Base-by-base conservation (phyloP, 2,113 vertebrate genomes). In the Furnarius figulus region DNA sequence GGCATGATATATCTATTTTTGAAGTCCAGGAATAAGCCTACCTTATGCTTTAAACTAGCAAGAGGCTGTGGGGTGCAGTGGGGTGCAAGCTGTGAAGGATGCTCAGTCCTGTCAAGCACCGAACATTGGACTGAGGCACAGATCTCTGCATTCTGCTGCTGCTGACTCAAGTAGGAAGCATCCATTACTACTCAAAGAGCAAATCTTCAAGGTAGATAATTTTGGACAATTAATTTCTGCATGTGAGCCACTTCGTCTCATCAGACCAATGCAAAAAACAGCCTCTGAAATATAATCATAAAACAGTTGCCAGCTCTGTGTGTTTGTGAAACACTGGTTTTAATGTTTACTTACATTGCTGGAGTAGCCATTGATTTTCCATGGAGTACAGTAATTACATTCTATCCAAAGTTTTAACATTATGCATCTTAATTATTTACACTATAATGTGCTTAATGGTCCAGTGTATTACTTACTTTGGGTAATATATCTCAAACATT, bases 371-470 rank as follows among this genome's bases (percentile, higher is more conserved):
- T 39, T 95, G 89, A 89, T 87, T 96, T 95, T 85, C 72, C 58
- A 68, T 18, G 31, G 49, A 91, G 62, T 66, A 93, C 40, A 46
- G 58, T 91, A 96, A 96, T 91, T 94, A 73, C 62, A 79, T 89
- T 74, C 74, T 85, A 90, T 21, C 16, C 71, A 73, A 97, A 94
- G 74, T 74, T 77, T 91, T 94, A 94, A 85, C 44, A 55, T 76
- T 71, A 70, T 0, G 5, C 77, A 73, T 79, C 74, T 95, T 96
- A 95, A 96, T 95, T 94, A 95, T 94, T 96, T 96, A 93, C 71
- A 94, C 52, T 50, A 79, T 95, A 87, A 91, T 73, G 37, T 83
- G 74, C 46, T 96, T 79, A 91, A 94, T 89, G 84, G 62, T 76
- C 71, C 62, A 42, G 65, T 62, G 37, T 68, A 79, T 76, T 94